Percentiles rank a stretch among this genome's conserved stretches.
These are phyloP conservation scores for Pseudococcus viburni DNA, from an alignment of 2,888 invertebrate species.

Conservation along the genomic window DNA sequence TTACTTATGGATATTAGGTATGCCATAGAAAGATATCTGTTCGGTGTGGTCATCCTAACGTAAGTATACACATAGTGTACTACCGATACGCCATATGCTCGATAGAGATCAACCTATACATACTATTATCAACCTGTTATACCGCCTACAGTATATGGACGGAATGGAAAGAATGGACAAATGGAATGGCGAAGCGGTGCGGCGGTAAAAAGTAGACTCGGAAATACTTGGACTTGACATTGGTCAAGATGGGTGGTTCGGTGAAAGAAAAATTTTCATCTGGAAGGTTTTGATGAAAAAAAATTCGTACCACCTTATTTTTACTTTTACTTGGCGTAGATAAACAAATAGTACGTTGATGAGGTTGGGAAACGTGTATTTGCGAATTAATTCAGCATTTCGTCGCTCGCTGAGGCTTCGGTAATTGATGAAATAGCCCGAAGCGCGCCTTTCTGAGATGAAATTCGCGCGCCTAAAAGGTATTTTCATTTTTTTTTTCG, in stretches of 20 bases:
- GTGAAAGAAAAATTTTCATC: neutral
- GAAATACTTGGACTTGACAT: neutral
- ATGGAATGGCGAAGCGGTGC: neutral
- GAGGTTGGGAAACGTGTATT: neutral
- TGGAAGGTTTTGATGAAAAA: neutral
- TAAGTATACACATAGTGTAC: neutral
- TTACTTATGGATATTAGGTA: too few relatives aligned
- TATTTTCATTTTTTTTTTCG: neutral
- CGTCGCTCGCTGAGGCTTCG: neutral
- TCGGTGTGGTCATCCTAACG: neutral
- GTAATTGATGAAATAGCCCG: conserved; percentile 53
- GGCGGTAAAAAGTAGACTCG: neutral
- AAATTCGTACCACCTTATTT: neutral
- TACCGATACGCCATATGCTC: neutral
- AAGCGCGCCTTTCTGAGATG: conserved; percentile 44
- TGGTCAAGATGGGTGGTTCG: neutral
- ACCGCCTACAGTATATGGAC: neutral
- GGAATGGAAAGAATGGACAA: neutral
- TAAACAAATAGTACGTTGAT: too few relatives aligned
- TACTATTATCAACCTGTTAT: neutral
- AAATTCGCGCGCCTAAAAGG: conserved; percentile 24
- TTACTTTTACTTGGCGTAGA: neutral
- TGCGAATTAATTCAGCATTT: conserved; percentile 1
- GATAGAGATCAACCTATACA: neutral
- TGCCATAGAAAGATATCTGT: neutral